phyloP scores from a whole-genome alignment of 2,113 vertebrate species.

The Phalacrocorax aristotelis region DNA sequence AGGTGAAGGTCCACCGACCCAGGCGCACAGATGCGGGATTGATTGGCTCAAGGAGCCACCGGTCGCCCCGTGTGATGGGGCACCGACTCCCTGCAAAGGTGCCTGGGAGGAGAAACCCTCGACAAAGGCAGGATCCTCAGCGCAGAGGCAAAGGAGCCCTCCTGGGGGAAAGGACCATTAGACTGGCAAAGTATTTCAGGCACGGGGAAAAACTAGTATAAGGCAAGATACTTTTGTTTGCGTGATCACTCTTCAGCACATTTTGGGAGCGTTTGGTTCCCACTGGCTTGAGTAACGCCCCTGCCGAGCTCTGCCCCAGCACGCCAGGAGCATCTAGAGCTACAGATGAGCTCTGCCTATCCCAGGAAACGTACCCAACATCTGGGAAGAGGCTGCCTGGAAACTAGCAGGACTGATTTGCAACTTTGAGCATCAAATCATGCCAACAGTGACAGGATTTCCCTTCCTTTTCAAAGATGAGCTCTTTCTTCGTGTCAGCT shows the following conservation, averaged over 20 bases:
- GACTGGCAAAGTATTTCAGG: neutral
- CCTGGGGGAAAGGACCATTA: neutral
- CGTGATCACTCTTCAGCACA: too few relatives aligned
- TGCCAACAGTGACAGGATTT: neutral
- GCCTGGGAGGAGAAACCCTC: too few relatives aligned
- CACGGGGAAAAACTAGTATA: accelerated
- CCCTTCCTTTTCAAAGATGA: neutral
- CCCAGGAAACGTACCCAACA: neutral
- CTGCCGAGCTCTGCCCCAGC: neutral
- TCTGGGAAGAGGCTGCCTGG: neutral
- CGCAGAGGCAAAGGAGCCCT: neutral
- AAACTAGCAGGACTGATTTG: neutral
- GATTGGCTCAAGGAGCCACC: accelerated
- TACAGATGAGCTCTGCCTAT: neutral
- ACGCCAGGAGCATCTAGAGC: neutral
- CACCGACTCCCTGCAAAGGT: neutral
- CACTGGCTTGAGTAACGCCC: neutral
- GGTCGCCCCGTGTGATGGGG: accelerated
- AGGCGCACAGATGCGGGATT: accelerated
- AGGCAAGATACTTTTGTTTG: neutral
- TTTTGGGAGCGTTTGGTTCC: neutral
- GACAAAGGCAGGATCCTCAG: accelerated
- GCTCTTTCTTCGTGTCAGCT: neutral
- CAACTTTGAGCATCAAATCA: neutral
- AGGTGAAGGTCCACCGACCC: neutral